These are phyloP conservation scores for Holocentrus rufus DNA, from an alignment of 2,797 vertebrate species.

Conservation along the genomic window DNA sequence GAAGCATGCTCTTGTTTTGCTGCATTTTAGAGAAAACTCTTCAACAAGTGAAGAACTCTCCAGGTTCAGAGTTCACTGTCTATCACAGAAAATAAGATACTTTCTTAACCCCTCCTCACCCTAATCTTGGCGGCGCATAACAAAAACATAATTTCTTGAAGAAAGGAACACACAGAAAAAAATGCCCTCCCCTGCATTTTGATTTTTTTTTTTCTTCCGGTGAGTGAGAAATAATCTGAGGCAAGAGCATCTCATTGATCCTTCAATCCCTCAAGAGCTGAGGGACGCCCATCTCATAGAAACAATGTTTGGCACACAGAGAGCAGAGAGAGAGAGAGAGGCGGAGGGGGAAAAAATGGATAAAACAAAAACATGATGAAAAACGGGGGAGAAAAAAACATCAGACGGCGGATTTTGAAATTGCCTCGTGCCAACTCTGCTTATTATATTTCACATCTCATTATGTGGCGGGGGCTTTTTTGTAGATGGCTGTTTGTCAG, in stretches of 20 bases:
- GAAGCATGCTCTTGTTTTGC: too few relatives aligned
- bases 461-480: constrained; percentile 66
- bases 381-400: constrained; percentile 39
- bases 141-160: constrained; percentile 13
- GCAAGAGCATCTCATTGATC: constrained; percentile 60
- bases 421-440: constrained; percentile 68
- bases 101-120: background rate
- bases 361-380: constrained; percentile 57
- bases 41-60: background rate
- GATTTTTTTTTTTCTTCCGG: constrained; percentile 25
- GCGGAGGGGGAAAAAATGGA: constrained; percentile 17
- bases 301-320: constrained; percentile 43
- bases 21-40: too few relatives aligned
- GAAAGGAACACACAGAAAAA: background rate
- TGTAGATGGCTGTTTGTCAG: constrained; percentile 70
- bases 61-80: constrained; percentile 9
- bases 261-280: constrained; percentile 52
- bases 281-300: constrained; percentile 59
- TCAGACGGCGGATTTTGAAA: constrained; percentile 66
- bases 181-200: constrained; percentile 19
- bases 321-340: background rate
- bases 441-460: constrained; percentile 79
- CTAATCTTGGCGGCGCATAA: constrained; percentile 10
- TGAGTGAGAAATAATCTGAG: constrained; percentile 48
- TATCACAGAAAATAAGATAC: constrained; percentile 23